Evolutionary conservation across 2,888 invertebrate species (phyloP).

Genomic region (Harpagoxenus sublaevis): DNA sequence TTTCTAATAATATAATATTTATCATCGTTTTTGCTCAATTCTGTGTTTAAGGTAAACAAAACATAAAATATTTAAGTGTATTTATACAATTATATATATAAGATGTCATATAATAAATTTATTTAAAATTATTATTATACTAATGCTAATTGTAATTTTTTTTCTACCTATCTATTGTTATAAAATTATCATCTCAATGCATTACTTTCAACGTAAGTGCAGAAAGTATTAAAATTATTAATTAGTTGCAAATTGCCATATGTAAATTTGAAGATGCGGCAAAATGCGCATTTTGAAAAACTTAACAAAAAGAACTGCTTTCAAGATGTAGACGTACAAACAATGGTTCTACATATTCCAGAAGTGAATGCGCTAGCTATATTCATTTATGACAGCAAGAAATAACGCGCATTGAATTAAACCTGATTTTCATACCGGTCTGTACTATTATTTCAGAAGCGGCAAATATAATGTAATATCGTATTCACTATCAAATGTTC

Average conservation of each 20-base stretch:
- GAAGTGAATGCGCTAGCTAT: not conserved
- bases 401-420: conserved; percentile 28
- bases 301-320: not conserved
- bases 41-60: not conserved
- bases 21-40: not conserved
- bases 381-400: conserved; percentile 14
- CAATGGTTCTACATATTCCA: not conserved
- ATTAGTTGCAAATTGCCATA: not conserved
- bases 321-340: conserved; percentile 1
- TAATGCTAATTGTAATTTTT: conserved; percentile 2
- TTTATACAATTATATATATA: not conserved
- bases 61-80: not conserved
- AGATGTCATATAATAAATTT: not conserved
- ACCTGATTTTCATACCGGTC: conserved; percentile 3
- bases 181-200: not conserved
- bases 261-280: not conserved
- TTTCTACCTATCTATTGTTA: not conserved
- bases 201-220: not conserved
- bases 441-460: not conserved
- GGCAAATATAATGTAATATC: not conserved
- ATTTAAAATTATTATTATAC: not conserved
- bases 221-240: not conserved
- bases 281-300: not conserved
- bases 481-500: not conserved
- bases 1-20: not conserved